Percentiles rank a stretch among this genome's conserved stretches.
Conservation (phyloP, 2,888 invertebrate genomes). For the Apotomis turbidana region DNA sequence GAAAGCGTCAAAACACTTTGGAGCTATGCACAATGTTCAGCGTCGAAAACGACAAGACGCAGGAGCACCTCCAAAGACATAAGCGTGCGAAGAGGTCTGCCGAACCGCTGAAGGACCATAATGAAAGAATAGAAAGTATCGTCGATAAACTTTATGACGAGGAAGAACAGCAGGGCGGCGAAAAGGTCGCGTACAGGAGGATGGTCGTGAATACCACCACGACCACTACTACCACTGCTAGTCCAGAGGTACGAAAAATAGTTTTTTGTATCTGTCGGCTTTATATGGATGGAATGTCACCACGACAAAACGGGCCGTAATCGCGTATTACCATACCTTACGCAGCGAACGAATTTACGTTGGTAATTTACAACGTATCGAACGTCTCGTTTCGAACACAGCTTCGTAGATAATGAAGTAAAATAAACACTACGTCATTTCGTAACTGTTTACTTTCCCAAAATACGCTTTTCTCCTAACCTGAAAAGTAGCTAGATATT, state of each 20-base stretch:
- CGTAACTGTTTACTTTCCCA: no score
- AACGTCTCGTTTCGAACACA: no score
- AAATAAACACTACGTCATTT: no score
- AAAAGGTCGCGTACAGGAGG: constrained; percentile 57
- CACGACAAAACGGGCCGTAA: no score
- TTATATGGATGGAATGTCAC: no score
- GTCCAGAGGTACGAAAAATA: constrained; percentile 13
- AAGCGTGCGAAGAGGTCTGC: constrained; percentile 51
- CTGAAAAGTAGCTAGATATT: no score
- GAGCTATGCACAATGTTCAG: constrained; percentile 73
- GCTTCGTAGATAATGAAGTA: no score
- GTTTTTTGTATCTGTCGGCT: no score
- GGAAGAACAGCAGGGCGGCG: constrained; percentile 54
- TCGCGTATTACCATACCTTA: no score
- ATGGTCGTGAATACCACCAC: constrained; percentile 44
- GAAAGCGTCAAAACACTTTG: constrained; percentile 69
- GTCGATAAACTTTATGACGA: constrained; percentile 73
- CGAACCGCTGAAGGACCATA: constrained; percentile 49
- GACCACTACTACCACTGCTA: constrained; percentile 34
- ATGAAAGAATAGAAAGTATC: constrained; percentile 62
- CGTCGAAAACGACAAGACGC: constrained; percentile 55
- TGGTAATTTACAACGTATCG: no score
- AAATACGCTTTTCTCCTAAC: no score
- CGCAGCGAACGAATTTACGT: no score
- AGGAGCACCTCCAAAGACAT: constrained; percentile 41